Evolutionary conservation across 2,113 vertebrate genomes (phyloP).

Genomic region (Sardina pilchardus): DNA sequence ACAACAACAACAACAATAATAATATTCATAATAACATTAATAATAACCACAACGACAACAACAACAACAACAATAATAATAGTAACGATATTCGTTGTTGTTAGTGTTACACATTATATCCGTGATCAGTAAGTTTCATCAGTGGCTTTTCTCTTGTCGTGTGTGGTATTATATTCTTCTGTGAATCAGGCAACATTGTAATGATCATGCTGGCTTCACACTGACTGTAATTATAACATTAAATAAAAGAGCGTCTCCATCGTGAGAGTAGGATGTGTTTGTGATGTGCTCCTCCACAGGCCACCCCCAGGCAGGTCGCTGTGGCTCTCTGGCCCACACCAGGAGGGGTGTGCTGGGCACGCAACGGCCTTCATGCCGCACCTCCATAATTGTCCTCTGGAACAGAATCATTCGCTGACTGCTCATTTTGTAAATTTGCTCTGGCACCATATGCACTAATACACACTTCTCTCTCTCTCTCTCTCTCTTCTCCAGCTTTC

Average conservation of each 20-base stretch:
- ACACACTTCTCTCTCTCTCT: slow-evolving; percentile 28
- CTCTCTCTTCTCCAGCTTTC: slow-evolving; percentile 18
- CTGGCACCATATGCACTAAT: slow-evolving; percentile 72
- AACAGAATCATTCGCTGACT: slow-evolving; percentile 74
- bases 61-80: no score
- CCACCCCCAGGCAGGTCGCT: neutral
- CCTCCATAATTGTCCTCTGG: slow-evolving; percentile 68
- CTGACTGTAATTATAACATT: neutral
- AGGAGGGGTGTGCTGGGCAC: neutral
- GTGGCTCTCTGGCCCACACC: neutral
- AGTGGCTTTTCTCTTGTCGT: no score
- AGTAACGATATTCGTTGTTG: no score
- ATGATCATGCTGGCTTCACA: no score
- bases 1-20: no score
- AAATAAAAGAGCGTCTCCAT: neutral
- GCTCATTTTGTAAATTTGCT: slow-evolving; percentile 74
- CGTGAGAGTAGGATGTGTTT: neutral
- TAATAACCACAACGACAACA: no score
- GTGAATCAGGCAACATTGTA: no score
- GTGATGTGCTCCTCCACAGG: neutral
- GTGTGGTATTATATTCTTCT: no score
- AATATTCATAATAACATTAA: no score
- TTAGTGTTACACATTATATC: no score
- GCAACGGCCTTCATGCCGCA: slow-evolving; percentile 48
- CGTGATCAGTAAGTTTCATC: no score